phyloP scores from a whole-genome alignment of 2,113 vertebrate species.

The Vidua chalybeata region DNA sequence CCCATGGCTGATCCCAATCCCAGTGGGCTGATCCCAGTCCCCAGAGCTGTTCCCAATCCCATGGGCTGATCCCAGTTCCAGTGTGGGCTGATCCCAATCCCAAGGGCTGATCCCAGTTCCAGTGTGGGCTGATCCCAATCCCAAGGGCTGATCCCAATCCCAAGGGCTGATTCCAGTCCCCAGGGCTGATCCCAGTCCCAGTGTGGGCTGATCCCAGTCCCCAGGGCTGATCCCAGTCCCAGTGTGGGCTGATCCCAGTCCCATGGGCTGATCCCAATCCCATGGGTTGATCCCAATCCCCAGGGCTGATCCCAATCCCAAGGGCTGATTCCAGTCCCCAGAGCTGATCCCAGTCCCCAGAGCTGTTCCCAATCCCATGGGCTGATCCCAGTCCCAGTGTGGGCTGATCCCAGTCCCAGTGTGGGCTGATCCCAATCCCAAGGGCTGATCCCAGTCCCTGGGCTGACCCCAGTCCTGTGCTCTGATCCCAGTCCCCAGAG shows the following conservation, averaged over 20 bases:
- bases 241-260: rapidly evolving
- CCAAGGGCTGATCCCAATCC: too few species aligned
- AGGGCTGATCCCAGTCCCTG: neutral
- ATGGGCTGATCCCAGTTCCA: neutral
- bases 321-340: rapidly evolving
- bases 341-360: rapidly evolving
- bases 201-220: neutral
- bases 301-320: rapidly evolving
- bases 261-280: neutral
- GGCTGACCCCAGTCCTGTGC: neutral
- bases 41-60: too few species aligned
- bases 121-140: too few species aligned
- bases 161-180: neutral
- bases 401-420: neutral
- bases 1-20: neutral
- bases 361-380: rapidly evolving
- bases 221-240: neutral
- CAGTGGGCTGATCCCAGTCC: too few species aligned
- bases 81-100: too few species aligned
- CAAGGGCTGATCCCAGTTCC: neutral
- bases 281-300: neutral
- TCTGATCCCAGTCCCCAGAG: neutral
- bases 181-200: neutral
- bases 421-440: neutral
- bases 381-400: neutral